Conservation (phyloP, 2,888 invertebrate genomes). For the Pandemis corylana region DNA sequence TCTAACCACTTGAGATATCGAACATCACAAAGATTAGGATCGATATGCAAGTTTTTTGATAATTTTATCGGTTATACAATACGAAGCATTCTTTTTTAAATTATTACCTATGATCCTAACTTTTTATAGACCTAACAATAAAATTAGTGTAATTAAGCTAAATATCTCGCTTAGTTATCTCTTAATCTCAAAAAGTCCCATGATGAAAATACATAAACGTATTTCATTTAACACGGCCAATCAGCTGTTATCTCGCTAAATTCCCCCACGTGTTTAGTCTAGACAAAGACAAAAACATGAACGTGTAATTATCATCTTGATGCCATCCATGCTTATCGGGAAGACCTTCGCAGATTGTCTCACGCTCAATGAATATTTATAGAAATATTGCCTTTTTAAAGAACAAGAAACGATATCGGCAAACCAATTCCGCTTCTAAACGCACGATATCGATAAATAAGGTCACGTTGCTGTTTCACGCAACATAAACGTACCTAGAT, state of each 20-base stretch:
- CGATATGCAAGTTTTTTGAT: constrained; percentile 10
- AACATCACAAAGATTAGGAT: constrained; percentile 12
- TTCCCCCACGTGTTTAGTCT: constrained; percentile 25
- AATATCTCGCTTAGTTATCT: neutral
- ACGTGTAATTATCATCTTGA: constrained; percentile 10
- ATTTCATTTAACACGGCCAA: neutral
- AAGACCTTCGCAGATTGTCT: constrained; percentile 19
- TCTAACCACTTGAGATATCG: constrained; percentile 17
- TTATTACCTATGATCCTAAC: neutral
- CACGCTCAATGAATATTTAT: neutral
- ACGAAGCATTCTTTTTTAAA: neutral
- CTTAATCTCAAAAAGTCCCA: neutral
- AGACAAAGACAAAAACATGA: constrained; percentile 30
- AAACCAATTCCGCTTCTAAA: neutral
- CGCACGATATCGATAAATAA: neutral
- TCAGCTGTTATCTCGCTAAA: constrained; percentile 10
- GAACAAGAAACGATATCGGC: neutral
- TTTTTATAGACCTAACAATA: neutral
- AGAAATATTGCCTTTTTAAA: neutral
- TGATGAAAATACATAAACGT: neutral
- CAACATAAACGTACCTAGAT: neutral
- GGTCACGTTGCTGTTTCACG: neutral
- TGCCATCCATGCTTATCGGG: constrained; percentile 17
- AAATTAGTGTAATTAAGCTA: too few relatives aligned
- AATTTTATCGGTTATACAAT: constrained; percentile 4